These are phyloP conservation scores for Plecturocebus donacophilus DNA, from an alignment of 2,113 vertebrate species.

Conservation along the genomic window DNA sequence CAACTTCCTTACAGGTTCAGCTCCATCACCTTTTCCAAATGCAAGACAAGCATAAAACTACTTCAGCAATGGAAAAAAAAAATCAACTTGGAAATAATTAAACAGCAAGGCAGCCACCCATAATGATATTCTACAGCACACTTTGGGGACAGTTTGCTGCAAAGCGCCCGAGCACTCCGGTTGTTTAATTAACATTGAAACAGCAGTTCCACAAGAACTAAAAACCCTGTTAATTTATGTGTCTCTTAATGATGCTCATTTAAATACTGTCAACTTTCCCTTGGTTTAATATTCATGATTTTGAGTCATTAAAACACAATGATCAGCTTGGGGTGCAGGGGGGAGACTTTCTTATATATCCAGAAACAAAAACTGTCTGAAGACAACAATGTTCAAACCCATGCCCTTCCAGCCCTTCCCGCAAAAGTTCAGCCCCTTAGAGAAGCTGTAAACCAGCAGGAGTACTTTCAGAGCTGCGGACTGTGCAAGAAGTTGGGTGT, in stretches of 20 bases:
- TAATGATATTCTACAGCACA: constrained; percentile 91
- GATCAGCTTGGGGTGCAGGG: constrained; percentile 69
- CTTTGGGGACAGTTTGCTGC: constrained; percentile 89
- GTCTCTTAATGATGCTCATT: constrained; percentile 92
- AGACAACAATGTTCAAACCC: constrained; percentile 45
- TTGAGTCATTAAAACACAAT: constrained; percentile 87
- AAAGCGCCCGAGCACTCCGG: constrained; percentile 87
- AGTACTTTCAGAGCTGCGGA: neutral
- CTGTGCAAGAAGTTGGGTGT: neutral
- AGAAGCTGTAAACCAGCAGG: neutral
- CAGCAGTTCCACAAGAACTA: constrained; percentile 89
- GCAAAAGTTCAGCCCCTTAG: neutral
- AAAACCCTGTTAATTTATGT: constrained; percentile 93
- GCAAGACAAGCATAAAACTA: constrained; percentile 90
- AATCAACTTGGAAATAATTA: constrained; percentile 91
- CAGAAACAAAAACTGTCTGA: constrained; percentile 82
- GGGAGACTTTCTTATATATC: constrained; percentile 59
- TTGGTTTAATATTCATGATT: constrained; percentile 90
- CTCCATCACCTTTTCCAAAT: constrained; percentile 86
- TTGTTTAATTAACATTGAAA: constrained; percentile 93
- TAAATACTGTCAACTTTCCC: constrained; percentile 91
- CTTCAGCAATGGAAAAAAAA: constrained; percentile 83
- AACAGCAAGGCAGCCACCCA: constrained; percentile 91
- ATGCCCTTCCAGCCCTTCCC: neutral
- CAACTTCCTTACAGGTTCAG: constrained; percentile 83